phyloP scores from a whole-genome alignment of 1,140 invertebrate species.

The Hydropsyche tenuis region DNA sequence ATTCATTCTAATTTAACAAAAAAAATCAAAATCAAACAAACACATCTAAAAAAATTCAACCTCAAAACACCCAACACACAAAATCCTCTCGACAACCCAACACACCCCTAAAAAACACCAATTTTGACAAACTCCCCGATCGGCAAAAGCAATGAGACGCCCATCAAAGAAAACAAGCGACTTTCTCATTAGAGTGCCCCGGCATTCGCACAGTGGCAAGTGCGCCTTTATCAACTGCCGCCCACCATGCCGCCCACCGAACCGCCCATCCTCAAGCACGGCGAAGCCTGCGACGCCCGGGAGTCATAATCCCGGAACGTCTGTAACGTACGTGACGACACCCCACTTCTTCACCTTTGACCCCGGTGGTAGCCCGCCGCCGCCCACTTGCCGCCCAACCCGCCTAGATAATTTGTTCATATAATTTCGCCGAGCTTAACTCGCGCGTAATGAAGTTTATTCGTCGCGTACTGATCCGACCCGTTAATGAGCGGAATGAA shows the following conservation, averaged over 20 bases:
- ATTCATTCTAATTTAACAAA: too few species aligned
- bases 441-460: slow-evolving; percentile 61
- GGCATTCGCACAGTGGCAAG: slow-evolving; percentile 41
- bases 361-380: slow-evolving; percentile 9
- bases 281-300: not conserved
- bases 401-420: slow-evolving; percentile 56
- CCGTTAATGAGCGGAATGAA: slow-evolving; percentile 39
- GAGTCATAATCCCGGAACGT: slow-evolving; percentile 46
- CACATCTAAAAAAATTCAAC: too few species aligned
- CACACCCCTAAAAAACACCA: too few species aligned
- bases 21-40: too few species aligned
- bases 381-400: too few species aligned
- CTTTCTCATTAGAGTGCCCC: slow-evolving; percentile 44
- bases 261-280: too few species aligned
- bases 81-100: too few species aligned
- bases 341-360: not conserved
- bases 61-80: too few species aligned
- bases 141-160: not conserved
- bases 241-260: too few species aligned
- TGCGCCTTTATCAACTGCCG: slow-evolving; percentile 43
- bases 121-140: too few species aligned
- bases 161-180: slow-evolving; percentile 39
- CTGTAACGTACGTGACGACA: slow-evolving; percentile 48
- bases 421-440: slow-evolving; percentile 61
- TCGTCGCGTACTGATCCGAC: slow-evolving; percentile 49